Conservation (phyloP, 2,797 vertebrate genomes). For the Orientallactaga sibirica region DNA sequence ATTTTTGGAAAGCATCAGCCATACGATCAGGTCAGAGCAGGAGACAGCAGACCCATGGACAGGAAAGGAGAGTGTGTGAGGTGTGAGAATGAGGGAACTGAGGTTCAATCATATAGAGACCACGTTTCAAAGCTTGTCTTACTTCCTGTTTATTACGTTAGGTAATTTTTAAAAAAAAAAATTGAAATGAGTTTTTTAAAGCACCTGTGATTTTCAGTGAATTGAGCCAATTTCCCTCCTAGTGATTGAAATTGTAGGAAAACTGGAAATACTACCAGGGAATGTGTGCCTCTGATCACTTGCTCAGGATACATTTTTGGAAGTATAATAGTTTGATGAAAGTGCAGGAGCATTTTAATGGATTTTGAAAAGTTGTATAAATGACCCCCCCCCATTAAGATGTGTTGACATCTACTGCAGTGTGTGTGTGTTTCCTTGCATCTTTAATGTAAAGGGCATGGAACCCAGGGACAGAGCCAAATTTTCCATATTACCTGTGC, state of each 20-base stretch:
- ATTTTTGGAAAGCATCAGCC: not conserved
- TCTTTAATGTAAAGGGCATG: not conserved
- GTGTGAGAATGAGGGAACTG: not conserved
- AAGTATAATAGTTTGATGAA: not conserved
- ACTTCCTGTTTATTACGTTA: slow-evolving; percentile 11
- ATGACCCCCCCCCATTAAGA: not conserved
- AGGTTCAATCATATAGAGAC: not conserved
- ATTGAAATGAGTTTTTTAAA: not conserved
- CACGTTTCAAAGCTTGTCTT: slow-evolving; percentile 6
- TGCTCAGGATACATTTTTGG: slow-evolving; percentile 2
- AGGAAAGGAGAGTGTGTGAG: not conserved
- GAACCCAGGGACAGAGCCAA: not conserved
- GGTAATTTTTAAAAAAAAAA: not conserved
- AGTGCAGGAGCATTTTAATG: not conserved
- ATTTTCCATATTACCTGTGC: slow-evolving; percentile 3
- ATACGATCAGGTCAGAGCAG: not conserved
- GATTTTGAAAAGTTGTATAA: slow-evolving; percentile 33
- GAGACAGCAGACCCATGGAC: not conserved
- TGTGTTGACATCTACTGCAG: not conserved
- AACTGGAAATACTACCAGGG: not conserved
- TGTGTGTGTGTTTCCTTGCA: not conserved
- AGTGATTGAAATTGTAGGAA: slow-evolving; percentile 10
- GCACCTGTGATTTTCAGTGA: not conserved
- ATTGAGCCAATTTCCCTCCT: not conserved
- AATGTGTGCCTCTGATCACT: not conserved